Conservation (phyloP, 2,113 vertebrate species). For the Oenanthe oenanthe region DNA sequence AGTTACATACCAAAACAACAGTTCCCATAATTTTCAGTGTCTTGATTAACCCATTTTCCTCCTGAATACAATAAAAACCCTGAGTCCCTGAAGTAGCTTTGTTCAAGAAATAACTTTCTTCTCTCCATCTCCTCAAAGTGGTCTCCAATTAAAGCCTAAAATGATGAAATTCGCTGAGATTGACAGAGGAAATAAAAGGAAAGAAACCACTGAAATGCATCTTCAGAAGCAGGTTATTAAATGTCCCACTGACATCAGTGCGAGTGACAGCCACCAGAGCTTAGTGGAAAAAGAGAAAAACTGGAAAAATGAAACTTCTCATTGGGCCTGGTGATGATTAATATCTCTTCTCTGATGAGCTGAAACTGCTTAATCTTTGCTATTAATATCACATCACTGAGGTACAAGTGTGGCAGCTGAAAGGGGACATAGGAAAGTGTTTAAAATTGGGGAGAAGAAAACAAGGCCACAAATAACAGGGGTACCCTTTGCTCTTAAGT, state of each 20-base stretch:
- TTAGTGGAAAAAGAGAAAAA: conserved; percentile 37
- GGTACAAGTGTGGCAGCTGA: not conserved
- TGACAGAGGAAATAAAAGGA: conserved; percentile 29
- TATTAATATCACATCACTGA: conserved; percentile 67
- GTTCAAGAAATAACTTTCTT: not conserved
- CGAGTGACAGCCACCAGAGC: not conserved
- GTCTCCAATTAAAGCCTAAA: conserved; percentile 45
- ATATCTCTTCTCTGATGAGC: conserved; percentile 65
- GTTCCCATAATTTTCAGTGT: not conserved
- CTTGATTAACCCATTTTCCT: not conserved
- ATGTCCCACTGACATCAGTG: not conserved
- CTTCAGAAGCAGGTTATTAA: conserved; percentile 35
- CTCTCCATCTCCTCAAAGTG: conserved; percentile 10
- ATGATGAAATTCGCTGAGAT: conserved; percentile 4
- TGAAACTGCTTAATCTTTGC: conserved; percentile 62
- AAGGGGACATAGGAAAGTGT: not conserved
- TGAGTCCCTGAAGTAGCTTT: not conserved
- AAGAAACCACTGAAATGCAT: conserved; percentile 18
- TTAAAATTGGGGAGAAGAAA: not conserved
- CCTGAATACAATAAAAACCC: not conserved
- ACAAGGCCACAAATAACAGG: not conserved
- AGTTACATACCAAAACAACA: not conserved
- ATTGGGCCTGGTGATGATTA: conserved; percentile 71
- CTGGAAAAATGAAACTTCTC: conserved; percentile 66
- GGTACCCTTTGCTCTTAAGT: not conserved